Percentiles rank a stretch among this genome's conserved stretches.
Evolutionary conservation across 1,140 invertebrate species (phyloP).

Genomic region (Penaeus chinensis): DNA sequence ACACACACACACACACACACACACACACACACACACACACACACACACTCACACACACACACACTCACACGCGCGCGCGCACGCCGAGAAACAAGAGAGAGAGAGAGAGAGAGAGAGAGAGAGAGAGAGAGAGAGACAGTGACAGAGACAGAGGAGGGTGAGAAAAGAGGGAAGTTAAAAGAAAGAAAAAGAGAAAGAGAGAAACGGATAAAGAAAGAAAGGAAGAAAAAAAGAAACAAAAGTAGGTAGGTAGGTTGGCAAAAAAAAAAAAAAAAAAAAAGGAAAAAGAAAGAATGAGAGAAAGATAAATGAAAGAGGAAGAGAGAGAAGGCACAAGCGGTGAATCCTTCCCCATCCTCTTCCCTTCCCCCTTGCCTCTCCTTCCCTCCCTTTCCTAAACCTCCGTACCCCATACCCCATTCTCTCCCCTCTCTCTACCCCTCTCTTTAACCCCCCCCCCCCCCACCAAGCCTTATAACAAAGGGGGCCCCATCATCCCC

Average conservation of each 20-base stretch:
- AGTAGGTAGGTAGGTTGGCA: too few relatives aligned
- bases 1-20: conserved; percentile 5
- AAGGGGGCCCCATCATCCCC: too few relatives aligned
- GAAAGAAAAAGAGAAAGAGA: not conserved
- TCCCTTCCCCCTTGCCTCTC: not conserved
- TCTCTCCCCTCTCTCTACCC: not conserved
- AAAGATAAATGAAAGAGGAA: too few relatives aligned
- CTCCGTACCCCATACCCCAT: conserved; percentile 2
- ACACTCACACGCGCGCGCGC: not conserved
- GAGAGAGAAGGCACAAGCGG: too few relatives aligned
- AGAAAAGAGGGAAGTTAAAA: not conserved
- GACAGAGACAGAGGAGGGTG: not conserved
- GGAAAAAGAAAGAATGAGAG: too few relatives aligned
- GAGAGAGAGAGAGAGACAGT: not conserved
- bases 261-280: too few relatives aligned
- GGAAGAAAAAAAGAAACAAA: too few relatives aligned
- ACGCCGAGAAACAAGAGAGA: not conserved
- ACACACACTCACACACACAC: not conserved
- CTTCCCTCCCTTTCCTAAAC: not conserved
- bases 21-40: conserved; percentile 17
- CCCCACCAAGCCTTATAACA: not conserved
- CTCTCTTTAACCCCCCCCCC: not conserved
- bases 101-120: not conserved
- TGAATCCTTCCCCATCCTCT: not conserved
- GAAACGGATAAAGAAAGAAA: not conserved